phyloP scores from a whole-genome alignment of 2,113 vertebrate genomes.

The Pterocles gutturalis region DNA sequence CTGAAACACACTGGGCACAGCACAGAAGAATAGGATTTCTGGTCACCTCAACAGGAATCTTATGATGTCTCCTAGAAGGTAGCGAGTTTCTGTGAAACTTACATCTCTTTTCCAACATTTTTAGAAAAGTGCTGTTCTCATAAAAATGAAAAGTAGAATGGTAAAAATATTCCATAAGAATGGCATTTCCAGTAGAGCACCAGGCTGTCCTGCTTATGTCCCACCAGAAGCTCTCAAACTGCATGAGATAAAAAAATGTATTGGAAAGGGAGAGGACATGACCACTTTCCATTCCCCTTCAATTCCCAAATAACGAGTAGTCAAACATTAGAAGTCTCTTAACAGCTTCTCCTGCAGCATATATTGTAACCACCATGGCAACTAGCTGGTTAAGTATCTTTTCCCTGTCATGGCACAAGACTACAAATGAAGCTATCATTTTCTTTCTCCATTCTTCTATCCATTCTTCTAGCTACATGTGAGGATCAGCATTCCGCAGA shows the following conservation, averaged over 20 bases:
- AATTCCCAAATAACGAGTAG: not conserved
- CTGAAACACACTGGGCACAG: not conserved
- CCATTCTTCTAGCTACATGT: not conserved
- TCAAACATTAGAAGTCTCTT: not conserved
- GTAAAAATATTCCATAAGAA: not conserved
- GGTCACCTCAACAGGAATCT: not conserved
- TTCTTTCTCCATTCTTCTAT: not conserved
- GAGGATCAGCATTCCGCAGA: not conserved
- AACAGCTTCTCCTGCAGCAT: not conserved
- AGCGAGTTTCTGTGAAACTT: not conserved
- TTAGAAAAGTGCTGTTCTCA: not conserved
- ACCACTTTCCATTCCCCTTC: not conserved
- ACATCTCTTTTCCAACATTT: not conserved
- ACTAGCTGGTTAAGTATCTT: not conserved
- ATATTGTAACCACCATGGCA: not conserved
- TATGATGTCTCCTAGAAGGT: not conserved
- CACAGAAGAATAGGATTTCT: not conserved
- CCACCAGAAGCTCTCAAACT: not conserved
- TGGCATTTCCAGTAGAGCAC: not conserved
- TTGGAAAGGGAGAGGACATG: not conserved
- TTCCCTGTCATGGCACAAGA: not conserved
- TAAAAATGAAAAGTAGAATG: not conserved
- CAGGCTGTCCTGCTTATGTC: not conserved
- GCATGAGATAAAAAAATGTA: accelerated
- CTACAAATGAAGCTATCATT: not conserved